Percentiles rank a stretch among this genome's conserved stretches.
Conservation (phyloP, 2,797 vertebrate species). For the Percopsis omiscomaycus region DNA sequence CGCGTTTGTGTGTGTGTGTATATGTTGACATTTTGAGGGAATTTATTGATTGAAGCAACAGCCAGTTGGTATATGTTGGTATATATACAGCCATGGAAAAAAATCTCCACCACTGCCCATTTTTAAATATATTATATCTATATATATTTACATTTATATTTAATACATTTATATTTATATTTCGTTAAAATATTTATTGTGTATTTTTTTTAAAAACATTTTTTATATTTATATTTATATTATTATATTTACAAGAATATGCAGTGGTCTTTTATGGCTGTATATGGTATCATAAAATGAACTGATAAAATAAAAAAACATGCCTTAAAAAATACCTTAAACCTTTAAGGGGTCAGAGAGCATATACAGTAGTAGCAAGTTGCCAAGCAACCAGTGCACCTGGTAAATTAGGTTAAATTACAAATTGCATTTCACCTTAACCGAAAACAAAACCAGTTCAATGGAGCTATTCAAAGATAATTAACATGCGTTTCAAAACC, state of each 20-base stretch:
- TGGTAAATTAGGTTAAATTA: conserved; percentile 15
- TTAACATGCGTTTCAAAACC: conserved; percentile 6
- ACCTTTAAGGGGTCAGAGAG: neutral
- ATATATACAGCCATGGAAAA: no score
- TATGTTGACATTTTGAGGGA: no score
- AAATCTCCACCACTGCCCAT: no score
- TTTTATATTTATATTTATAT: no score
- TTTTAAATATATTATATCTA: neutral
- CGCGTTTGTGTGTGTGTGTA: no score
- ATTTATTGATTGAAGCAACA: no score
- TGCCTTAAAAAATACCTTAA: neutral
- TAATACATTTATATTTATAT: neutral
- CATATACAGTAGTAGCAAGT: neutral
- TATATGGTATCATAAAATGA: neutral
- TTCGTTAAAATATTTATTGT: neutral
- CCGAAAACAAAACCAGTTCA: conserved; percentile 12
- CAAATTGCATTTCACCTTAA: conserved; percentile 17
- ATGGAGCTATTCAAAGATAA: neutral
- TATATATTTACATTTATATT: neutral
- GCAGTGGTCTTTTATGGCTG: no score
- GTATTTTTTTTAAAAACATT: no score
- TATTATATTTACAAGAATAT: no score
- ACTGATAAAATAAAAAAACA: neutral
- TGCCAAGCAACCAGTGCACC: conserved; percentile 5
- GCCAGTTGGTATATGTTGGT: no score